Percentiles rank a stretch among this genome's conserved stretches.
These are phyloP conservation scores for Diadophis punctatus DNA, from an alignment of 2,113 vertebrate species.

Conservation along the genomic window DNA sequence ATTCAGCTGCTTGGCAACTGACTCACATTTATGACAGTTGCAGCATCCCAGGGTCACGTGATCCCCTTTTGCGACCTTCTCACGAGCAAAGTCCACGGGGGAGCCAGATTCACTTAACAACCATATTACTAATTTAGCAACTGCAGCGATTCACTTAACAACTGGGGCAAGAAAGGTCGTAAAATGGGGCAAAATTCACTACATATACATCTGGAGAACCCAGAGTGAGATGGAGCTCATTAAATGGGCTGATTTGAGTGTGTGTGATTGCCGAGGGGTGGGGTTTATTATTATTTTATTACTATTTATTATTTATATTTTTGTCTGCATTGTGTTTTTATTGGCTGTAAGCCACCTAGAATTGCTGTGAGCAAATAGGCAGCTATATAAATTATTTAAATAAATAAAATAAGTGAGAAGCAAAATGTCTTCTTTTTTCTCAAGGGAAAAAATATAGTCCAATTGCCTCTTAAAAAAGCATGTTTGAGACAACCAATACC, in stretches of 20 bases:
- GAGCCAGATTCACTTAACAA: neutral
- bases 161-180: neutral
- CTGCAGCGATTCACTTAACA: neutral
- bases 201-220: neutral
- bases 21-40: too few relatives aligned
- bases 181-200: neutral
- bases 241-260: neutral
- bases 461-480: too few relatives aligned
- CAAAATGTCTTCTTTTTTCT: neutral
- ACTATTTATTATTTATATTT: neutral
- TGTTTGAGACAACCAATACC: too few relatives aligned
- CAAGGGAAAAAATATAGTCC: too few relatives aligned
- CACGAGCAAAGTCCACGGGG: too few relatives aligned
- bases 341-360: neutral
- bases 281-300: too few relatives aligned
- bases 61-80: too few relatives aligned
- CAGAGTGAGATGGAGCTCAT: too few relatives aligned
- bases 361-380: neutral
- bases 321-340: neutral
- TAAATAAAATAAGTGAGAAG: neutral
- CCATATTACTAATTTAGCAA: neutral
- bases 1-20: too few relatives aligned
- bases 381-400: neutral
- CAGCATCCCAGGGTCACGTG: too few relatives aligned
- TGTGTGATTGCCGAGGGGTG: too few relatives aligned